Evolutionary conservation across 2,113 vertebrate genomes (phyloP).

Genomic region (Rallus limicola): DNA sequence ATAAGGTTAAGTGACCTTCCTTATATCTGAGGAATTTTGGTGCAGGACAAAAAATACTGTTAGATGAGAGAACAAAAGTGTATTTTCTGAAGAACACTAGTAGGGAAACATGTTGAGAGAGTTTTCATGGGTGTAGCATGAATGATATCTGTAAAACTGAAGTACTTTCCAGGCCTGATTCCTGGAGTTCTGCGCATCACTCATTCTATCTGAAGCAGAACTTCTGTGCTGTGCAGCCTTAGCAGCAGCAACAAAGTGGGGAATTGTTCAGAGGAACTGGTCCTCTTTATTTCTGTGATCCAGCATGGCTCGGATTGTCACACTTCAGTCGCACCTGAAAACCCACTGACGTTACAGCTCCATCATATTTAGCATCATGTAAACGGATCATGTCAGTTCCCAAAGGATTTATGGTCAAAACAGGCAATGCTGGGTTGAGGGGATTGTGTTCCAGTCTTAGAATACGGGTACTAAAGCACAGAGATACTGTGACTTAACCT

Average conservation of each 20-base stretch:
- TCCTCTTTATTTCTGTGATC: not conserved
- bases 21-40: not conserved
- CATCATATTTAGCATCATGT: not conserved
- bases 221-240: not conserved
- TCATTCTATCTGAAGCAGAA: not conserved
- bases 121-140: not conserved
- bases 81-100: not conserved
- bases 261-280: not conserved
- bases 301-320: fast-evolving
- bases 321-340: not conserved
- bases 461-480: too few relatives aligned
- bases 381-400: not conserved
- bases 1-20: not conserved
- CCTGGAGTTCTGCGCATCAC: not conserved
- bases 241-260: not conserved
- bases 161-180: not conserved
- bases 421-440: not conserved
- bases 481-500: fast-evolving
- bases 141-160: not conserved
- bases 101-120: not conserved
- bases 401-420: not conserved
- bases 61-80: not conserved
- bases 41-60: not conserved
- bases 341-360: not conserved
- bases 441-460: not conserved